These are phyloP conservation scores for Asbolus verrucosus DNA, from an alignment of 1,140 invertebrate genomes.

Conservation along the genomic window DNA sequence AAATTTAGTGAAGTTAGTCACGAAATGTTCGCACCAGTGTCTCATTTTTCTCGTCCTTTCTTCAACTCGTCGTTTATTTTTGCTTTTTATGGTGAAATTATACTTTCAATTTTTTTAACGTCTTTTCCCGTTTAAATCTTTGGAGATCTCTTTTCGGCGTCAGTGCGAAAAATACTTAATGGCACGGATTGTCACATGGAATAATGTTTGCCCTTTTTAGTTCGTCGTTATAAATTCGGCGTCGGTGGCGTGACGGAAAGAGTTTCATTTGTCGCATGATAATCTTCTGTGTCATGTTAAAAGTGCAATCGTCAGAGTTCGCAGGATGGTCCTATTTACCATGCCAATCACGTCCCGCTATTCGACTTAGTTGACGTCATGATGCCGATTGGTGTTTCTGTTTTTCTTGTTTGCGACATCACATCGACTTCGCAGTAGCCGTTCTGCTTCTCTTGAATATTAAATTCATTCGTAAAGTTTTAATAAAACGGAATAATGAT, in stretches of 20 bases:
- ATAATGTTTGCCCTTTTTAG: too few relatives aligned
- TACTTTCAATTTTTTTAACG: constrained; percentile 36
- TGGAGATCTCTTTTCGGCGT: background rate
- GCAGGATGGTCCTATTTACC: constrained; percentile 3
- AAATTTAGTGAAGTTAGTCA: constrained; percentile 31
- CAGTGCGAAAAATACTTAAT: too few relatives aligned
- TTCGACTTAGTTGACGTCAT: constrained; percentile 2
- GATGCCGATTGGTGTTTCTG: constrained; percentile 9
- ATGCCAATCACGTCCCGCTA: constrained; percentile 23
- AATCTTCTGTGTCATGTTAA: constrained; percentile 26
- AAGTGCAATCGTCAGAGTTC: constrained; percentile 6
- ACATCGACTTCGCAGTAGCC: background rate
- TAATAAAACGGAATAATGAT: constrained; percentile 31
- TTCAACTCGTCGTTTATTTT: constrained; percentile 19
- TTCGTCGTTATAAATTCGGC: too few relatives aligned
- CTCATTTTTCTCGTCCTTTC: constrained; percentile 29
- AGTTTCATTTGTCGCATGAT: constrained; percentile 14
- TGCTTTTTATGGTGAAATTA: constrained; percentile 23
- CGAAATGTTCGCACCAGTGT: constrained; percentile 16
- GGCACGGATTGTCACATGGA: too few relatives aligned
- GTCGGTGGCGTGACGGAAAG: constrained; percentile 4
- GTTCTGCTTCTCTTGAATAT: constrained; percentile 9
- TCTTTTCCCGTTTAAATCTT: constrained; percentile 10
- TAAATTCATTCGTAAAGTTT: constrained; percentile 36
- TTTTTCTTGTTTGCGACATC: constrained; percentile 21